phyloP scores from a whole-genome alignment of 2,888 invertebrate species.

The Escarpia spicata region DNA sequence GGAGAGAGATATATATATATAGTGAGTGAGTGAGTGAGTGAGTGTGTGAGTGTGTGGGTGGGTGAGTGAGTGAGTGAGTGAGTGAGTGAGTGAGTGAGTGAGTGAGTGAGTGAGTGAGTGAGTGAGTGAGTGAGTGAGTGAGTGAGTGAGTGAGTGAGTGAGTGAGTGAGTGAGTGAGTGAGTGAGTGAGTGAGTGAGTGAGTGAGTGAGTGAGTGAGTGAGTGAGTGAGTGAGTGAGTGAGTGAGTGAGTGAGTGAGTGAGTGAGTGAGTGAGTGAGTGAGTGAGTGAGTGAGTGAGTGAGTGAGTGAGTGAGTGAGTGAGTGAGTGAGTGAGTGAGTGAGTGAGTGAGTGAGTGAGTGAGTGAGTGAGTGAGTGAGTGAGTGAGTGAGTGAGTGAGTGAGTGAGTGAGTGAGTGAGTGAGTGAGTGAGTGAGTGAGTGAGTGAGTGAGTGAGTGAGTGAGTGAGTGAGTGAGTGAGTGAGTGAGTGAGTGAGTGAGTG shows the following conservation, averaged over 20 bases:
- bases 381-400: background rate
- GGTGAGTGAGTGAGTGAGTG: too few species aligned
- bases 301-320: background rate
- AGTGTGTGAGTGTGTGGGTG: too few species aligned
- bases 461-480: background rate
- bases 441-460: slow-evolving; percentile 1
- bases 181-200: too few species aligned
- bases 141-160: too few species aligned
- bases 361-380: background rate
- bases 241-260: slow-evolving; percentile 17
- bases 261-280: slow-evolving; percentile 7
- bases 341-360: background rate
- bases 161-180: too few species aligned
- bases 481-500: background rate
- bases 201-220: background rate
- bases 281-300: slow-evolving; percentile 7
- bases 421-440: background rate
- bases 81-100: too few species aligned
- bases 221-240: background rate
- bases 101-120: too few species aligned
- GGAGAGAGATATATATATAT: too few species aligned
- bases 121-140: too few species aligned
- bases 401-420: background rate
- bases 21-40: too few species aligned
- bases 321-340: background rate